These are phyloP conservation scores for Bimastos eiseni DNA, from an alignment of 2,888 invertebrate genomes.

Conservation along the genomic window DNA sequence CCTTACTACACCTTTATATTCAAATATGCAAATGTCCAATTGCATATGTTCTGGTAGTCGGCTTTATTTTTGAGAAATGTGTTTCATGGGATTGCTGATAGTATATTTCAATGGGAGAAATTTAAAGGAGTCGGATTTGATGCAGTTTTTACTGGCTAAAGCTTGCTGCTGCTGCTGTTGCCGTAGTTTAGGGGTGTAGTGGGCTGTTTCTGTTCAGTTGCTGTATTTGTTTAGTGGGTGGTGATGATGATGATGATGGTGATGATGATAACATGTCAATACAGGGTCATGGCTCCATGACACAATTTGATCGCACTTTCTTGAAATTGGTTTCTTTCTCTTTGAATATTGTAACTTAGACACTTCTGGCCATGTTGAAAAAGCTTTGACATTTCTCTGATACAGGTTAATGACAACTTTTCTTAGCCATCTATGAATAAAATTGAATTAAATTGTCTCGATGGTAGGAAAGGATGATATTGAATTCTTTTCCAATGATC, in stretches of 20 bases:
- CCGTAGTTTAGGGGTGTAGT: background rate
- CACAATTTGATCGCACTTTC: background rate
- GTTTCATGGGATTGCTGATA: background rate
- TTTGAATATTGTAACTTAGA: background rate
- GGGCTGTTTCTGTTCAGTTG: background rate
- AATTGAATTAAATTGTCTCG: background rate
- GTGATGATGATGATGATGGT: background rate
- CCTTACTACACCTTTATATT: background rate
- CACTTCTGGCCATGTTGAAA: background rate
- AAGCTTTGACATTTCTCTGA: background rate
- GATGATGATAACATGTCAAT: no score
- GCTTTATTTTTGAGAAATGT: background rate
- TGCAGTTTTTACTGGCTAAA: background rate
- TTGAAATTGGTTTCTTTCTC: background rate
- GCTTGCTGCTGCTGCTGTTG: background rate
- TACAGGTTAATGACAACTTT: background rate
- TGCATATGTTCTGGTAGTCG: background rate
- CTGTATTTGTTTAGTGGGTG: background rate
- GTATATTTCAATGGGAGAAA: background rate
- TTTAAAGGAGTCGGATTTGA: background rate
- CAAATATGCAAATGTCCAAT: slow-evolving; percentile 4
- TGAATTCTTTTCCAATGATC: background rate
- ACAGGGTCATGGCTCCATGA: background rate
- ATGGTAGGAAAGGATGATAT: background rate
- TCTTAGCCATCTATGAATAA: background rate